Conservation (phyloP, 2,113 vertebrate genomes). For the Propithecus coquereli region DNA sequence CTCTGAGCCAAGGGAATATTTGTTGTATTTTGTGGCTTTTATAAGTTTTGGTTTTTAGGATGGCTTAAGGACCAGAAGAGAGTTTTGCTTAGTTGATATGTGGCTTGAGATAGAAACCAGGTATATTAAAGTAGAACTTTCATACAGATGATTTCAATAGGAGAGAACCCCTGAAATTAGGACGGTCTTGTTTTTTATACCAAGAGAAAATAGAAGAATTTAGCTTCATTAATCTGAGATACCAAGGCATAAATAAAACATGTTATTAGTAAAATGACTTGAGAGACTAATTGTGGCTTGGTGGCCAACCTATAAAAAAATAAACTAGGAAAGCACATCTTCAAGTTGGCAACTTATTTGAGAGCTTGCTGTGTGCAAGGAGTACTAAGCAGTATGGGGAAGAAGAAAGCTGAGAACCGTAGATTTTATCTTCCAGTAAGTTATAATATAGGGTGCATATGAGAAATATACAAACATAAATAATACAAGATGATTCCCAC, state of each 20-base stretch:
- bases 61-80: neutral
- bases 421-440: neutral
- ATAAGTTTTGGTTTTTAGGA: neutral
- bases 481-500: neutral
- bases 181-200: neutral
- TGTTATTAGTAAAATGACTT: neutral
- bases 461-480: neutral
- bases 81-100: neutral
- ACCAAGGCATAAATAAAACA: neutral
- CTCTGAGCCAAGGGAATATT: neutral
- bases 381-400: neutral
- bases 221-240: neutral
- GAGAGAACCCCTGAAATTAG: neutral
- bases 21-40: conserved; percentile 6
- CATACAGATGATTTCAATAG: neutral
- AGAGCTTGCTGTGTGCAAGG: neutral
- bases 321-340: neutral
- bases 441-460: neutral
- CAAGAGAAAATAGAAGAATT: neutral
- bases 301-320: neutral
- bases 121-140: neutral
- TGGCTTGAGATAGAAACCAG: neutral
- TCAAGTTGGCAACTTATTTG: neutral
- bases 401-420: neutral
- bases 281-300: neutral